Evolutionary conservation across 1,140 invertebrate genomes (phyloP).

Genomic region (Drosophila yakuba): DNA sequence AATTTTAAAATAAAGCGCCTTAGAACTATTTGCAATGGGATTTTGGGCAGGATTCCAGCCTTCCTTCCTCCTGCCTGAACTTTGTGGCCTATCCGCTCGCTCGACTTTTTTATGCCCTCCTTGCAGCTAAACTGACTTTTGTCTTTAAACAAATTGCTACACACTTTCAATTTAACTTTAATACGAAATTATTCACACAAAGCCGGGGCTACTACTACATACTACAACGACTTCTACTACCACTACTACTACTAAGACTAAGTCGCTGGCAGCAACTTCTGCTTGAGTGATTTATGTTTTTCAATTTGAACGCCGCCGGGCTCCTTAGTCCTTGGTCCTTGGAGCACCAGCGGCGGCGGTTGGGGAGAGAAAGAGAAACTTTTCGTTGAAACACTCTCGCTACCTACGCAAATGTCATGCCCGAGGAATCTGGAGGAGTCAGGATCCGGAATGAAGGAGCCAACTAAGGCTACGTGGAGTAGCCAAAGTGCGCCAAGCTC

Average conservation of each 20-base stretch:
- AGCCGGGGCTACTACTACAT: conserved; percentile 15
- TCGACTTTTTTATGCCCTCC: background rate
- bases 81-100: conserved; percentile 52
- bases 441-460: conserved; percentile 18
- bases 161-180: conserved; percentile 80
- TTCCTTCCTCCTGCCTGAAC: conserved; percentile 22
- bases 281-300: conserved; percentile 82
- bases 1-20: conserved; percentile 72
- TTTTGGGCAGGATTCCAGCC: conserved; percentile 17
- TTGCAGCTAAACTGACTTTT: conserved; percentile 62
- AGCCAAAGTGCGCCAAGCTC: conserved; percentile 1
- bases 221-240: conserved; percentile 12
- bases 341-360: background rate
- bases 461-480: conserved; percentile 17
- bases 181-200: conserved; percentile 75
- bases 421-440: conserved; percentile 32
- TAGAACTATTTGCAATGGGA: conserved; percentile 67
- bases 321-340: conserved; percentile 6
- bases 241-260: background rate
- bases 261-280: conserved; percentile 61
- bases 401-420: conserved; percentile 54
- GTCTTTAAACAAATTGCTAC: conserved; percentile 81
- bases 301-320: conserved; percentile 63
- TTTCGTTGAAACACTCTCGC: conserved; percentile 38
- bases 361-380: conserved; percentile 30